Evolutionary conservation across 2,888 invertebrate genomes (phyloP).

Genomic region (Euplexia lucipara): DNA sequence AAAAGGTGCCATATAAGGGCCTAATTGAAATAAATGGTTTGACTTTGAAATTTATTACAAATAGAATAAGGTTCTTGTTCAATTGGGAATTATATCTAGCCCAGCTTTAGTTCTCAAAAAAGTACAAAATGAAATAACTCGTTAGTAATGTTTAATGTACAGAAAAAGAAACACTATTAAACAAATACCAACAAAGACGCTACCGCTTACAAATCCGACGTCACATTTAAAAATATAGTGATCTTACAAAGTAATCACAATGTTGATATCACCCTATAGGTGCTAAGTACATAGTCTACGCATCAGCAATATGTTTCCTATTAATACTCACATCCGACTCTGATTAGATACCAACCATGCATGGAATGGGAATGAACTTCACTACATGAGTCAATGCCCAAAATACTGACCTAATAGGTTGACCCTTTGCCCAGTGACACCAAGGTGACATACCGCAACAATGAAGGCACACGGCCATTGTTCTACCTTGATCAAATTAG

Average conservation of each 20-base stretch:
- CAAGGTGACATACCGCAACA: constrained; percentile 5
- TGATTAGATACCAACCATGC: constrained; percentile 28
- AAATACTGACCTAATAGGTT: constrained; percentile 8
- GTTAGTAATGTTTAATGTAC: too few relatives aligned
- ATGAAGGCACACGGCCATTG: background rate
- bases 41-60: too few relatives aligned
- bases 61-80: too few relatives aligned
- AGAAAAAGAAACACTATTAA: too few relatives aligned
- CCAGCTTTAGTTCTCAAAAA: too few relatives aligned
- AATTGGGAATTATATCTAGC: too few relatives aligned
- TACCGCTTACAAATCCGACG: background rate
- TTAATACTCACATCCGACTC: constrained; percentile 27
- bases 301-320: constrained; percentile 14
- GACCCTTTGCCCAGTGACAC: constrained; percentile 11
- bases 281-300: constrained; percentile 14
- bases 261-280: constrained; percentile 17
- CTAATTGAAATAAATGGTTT: too few relatives aligned
- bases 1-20: too few relatives aligned
- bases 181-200: background rate
- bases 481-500: background rate
- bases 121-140: too few relatives aligned
- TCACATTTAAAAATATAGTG: constrained; percentile 1
- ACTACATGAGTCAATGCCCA: constrained; percentile 11
- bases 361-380: constrained; percentile 18
- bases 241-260: background rate